Evolutionary conservation across 2,113 vertebrate genomes (phyloP).

Genomic region (Orientallactaga bullata): DNA sequence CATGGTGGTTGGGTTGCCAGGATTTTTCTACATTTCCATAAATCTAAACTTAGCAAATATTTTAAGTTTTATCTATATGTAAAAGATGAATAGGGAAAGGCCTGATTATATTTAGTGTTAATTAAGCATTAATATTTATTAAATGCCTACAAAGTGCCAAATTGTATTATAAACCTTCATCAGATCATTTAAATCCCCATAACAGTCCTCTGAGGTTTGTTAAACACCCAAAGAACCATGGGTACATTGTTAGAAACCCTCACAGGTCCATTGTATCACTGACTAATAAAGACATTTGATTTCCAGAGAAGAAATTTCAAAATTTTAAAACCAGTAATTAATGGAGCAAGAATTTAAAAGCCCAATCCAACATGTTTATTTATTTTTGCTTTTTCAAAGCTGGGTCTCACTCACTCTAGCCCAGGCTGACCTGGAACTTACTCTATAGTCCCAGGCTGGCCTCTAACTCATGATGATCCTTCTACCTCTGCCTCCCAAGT

Average conservation of each 20-base stretch:
- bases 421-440: too few relatives aligned
- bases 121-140: neutral
- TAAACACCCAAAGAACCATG: too few relatives aligned
- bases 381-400: too few relatives aligned
- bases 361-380: too few relatives aligned
- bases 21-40: conserved; percentile 12
- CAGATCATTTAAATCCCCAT: neutral
- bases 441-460: too few relatives aligned
- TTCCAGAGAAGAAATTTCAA: neutral
- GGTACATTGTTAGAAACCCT: too few relatives aligned
- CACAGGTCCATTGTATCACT: neutral
- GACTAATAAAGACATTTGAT: neutral
- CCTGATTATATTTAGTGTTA: neutral
- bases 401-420: too few relatives aligned
- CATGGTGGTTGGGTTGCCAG: neutral
- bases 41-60: neutral
- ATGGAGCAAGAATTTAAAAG: neutral
- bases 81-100: neutral
- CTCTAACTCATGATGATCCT: too few relatives aligned
- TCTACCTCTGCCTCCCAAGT: too few relatives aligned
- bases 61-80: neutral
- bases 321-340: neutral
- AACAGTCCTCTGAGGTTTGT: neutral
- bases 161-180: neutral
- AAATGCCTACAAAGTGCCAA: neutral